A percentile compares a stretch with the other conserved stretches of the same genome.
phyloP scores from a whole-genome alignment of 2,113 vertebrate species.

The Cephalopterus ornatus region DNA sequence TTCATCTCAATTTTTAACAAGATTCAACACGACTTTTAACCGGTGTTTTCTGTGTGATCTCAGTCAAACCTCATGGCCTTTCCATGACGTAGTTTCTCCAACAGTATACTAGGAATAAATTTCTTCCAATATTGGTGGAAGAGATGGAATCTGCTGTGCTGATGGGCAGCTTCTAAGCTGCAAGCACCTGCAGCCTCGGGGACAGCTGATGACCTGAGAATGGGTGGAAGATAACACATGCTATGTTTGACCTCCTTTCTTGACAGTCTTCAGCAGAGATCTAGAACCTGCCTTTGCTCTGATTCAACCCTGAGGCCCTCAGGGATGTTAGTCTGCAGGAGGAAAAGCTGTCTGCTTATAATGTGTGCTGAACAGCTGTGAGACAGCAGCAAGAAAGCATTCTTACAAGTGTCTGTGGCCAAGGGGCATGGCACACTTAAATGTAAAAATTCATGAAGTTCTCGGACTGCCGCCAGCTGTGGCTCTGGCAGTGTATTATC shows the following conservation, averaged over 20 bases:
- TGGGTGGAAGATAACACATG: background rate
- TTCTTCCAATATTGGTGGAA: background rate
- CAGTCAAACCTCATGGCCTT: background rate
- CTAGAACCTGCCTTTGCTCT: background rate
- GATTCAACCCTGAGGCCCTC: background rate
- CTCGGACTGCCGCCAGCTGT: background rate
- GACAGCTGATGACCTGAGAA: background rate
- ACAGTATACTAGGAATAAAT: background rate
- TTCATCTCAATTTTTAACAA: background rate
- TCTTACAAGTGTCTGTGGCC: background rate
- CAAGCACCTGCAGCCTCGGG: background rate
- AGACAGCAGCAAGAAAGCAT: background rate
- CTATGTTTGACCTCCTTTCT: background rate
- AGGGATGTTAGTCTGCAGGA: background rate
- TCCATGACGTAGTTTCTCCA: background rate
- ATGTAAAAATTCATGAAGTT: background rate
- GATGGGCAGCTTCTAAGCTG: background rate
- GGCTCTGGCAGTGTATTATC: background rate
- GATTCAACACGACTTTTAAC: background rate
- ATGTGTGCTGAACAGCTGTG: background rate
- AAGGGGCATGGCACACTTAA: background rate
- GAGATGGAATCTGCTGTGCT: background rate
- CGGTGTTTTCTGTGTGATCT: background rate
- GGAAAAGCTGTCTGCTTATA: background rate
- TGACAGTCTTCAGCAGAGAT: background rate